Evolutionary conservation across 2,888 invertebrate genomes (phyloP).

Genomic region (Nemoura dubitans): DNA sequence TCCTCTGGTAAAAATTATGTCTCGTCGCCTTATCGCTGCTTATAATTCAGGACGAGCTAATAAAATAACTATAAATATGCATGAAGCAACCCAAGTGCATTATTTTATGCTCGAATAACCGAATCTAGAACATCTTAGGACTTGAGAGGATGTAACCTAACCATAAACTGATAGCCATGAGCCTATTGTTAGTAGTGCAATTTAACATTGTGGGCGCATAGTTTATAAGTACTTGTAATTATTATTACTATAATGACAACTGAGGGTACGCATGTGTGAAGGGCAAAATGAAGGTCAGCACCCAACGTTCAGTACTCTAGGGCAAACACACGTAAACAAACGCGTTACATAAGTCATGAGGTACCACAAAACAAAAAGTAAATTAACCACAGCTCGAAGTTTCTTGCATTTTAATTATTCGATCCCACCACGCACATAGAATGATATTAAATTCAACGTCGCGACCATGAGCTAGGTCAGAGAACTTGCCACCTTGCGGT

Average conservation of each 20-base stretch:
- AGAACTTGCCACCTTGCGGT: slow-evolving; percentile 23
- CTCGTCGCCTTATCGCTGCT: neutral
- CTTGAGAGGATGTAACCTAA: neutral
- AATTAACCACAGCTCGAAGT: neutral
- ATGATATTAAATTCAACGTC: neutral
- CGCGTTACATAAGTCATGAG: neutral
- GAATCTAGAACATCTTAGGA: neutral
- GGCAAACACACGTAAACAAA: neutral
- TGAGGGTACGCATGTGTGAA: slow-evolving; percentile 29
- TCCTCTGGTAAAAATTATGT: neutral
- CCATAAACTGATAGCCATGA: neutral
- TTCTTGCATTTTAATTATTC: slow-evolving; percentile 4
- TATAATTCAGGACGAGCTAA: neutral
- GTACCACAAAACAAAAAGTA: neutral
- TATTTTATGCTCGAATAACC: neutral
- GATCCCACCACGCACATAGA: neutral
- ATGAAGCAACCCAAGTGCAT: neutral
- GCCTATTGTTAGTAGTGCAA: neutral
- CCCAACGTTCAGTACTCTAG: neutral
- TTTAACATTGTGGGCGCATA: neutral
- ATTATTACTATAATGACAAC: neutral
- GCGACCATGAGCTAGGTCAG: slow-evolving; percentile 32
- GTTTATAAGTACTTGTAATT: neutral
- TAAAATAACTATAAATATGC: neutral
- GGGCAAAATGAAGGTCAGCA: slow-evolving; percentile 30